Percentiles rank a stretch among this genome's conserved stretches.
phyloP scores from a whole-genome alignment of 2,113 vertebrate genomes.

The Crotalus horridus region DNA sequence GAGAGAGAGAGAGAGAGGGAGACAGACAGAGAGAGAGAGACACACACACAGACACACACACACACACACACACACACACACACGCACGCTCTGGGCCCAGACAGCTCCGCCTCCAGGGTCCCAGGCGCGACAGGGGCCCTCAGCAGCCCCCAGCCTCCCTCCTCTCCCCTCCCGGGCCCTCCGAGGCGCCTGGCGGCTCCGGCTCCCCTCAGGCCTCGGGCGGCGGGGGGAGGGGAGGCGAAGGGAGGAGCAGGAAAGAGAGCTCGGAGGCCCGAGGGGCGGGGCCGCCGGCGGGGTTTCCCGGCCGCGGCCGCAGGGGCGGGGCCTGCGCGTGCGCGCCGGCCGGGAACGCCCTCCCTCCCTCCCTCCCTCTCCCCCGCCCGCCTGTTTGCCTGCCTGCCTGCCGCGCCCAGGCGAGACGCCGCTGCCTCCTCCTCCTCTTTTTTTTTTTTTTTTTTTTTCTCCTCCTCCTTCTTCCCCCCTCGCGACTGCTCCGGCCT shows the following conservation, averaged over 20 bases:
- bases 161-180: too few relatives aligned
- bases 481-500: background rate
- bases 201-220: background rate
- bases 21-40: too few relatives aligned
- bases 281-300: conserved; percentile 49
- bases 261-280: background rate
- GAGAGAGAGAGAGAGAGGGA: too few relatives aligned
- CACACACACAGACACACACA: too few relatives aligned
- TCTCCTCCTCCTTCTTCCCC: too few relatives aligned
- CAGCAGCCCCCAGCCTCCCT: too few relatives aligned
- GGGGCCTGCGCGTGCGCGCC: background rate
- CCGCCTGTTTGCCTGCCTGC: background rate
- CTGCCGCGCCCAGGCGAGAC: conserved; percentile 50
- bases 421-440: conserved; percentile 48
- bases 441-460: background rate
- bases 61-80: too few relatives aligned
- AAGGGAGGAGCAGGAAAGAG: background rate
- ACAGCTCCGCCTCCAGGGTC: too few relatives aligned
- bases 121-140: too few relatives aligned
- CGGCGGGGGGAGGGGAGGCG: background rate
- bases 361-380: background rate
- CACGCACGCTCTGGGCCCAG: too few relatives aligned
- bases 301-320: conserved; percentile 41
- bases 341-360: background rate
- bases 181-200: fast-evolving